These are phyloP conservation scores for Tapirus indicus DNA, from an alignment of 2,797 vertebrate genomes.

Conservation along the genomic window DNA sequence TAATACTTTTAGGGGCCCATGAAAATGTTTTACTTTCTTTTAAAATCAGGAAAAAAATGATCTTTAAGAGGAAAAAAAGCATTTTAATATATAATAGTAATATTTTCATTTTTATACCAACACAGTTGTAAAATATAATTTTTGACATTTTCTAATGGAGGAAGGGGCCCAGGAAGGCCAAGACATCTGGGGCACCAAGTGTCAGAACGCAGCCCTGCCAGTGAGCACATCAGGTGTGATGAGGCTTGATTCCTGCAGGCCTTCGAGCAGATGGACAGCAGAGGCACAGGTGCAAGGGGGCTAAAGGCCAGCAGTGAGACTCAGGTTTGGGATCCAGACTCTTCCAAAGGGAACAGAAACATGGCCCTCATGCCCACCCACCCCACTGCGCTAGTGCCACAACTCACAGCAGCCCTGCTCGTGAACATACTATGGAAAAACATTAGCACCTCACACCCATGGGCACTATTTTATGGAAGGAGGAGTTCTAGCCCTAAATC, in stretches of 20 bases:
- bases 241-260: not conserved
- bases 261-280: not conserved
- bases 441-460: accelerated
- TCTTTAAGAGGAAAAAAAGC: not conserved
- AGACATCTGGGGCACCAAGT: not conserved
- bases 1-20: not conserved
- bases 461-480: not conserved
- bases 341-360: not conserved
- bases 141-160: not conserved
- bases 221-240: accelerated
- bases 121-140: not conserved
- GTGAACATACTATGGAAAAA: not conserved
- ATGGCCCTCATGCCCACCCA: not conserved
- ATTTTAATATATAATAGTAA: not conserved
- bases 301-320: not conserved
- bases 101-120: not conserved
- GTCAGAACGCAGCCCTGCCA: not conserved
- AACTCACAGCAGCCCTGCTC: not conserved
- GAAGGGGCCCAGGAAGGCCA: not conserved
- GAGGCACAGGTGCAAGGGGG: not conserved
- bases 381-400: no score
- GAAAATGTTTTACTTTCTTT: conserved; percentile 31
- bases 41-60: not conserved
- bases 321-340: not conserved
- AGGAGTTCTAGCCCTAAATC: not conserved